Evolutionary conservation across 2,113 vertebrate genomes (phyloP).

Genomic region (Stomatorhinus ivindoensis): DNA sequence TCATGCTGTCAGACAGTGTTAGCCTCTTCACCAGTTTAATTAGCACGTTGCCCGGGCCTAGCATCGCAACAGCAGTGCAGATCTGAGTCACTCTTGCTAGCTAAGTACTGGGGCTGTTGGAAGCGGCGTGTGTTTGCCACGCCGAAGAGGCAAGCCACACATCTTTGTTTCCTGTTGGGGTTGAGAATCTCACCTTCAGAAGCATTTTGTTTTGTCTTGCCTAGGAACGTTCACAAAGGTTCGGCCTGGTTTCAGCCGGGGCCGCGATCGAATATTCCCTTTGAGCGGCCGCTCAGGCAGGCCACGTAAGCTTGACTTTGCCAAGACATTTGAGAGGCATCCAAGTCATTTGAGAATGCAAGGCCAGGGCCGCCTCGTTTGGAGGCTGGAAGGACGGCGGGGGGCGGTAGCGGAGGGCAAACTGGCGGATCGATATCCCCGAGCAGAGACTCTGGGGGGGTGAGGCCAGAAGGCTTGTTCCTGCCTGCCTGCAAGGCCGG

Average conservation of each 20-base stretch:
- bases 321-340: neutral
- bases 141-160: neutral
- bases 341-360: conserved; percentile 8
- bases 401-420: neutral
- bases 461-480: neutral
- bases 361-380: neutral
- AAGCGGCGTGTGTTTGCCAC: neutral
- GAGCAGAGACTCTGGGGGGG: neutral
- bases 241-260: neutral
- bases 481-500: neutral
- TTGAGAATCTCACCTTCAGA: neutral
- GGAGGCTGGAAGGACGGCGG: neutral
- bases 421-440: neutral
- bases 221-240: neutral
- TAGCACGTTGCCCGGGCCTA: neutral
- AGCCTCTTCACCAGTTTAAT: neutral
- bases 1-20: neutral
- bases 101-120: neutral
- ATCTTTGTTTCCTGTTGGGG: neutral
- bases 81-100: neutral
- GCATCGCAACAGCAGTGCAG: neutral
- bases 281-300: neutral
- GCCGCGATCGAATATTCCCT: neutral
- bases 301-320: neutral
- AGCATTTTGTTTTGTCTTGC: neutral